Base-by-base conservation (phyloP, 2,113 vertebrate species). In the Cyanistes caeruleus region DNA sequence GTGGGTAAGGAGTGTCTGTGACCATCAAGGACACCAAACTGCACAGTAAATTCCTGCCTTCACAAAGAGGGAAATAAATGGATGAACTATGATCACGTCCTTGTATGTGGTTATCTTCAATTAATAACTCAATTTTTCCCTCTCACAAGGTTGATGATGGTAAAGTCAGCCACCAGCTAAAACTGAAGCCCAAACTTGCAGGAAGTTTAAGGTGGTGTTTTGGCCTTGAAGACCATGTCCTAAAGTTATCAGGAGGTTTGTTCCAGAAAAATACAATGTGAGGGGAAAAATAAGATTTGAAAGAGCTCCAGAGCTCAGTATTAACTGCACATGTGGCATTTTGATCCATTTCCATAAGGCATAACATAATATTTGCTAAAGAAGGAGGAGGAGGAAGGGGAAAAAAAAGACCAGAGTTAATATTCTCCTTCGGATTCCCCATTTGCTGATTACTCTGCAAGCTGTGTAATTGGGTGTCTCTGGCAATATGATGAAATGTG, bases 391-490 rank as follows among this genome's bases (percentile, higher is more conserved):
- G 90, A 92, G 52, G 87, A 88, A 92, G 62, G 62, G 46, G 56
- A 1, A 65, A 77, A 78, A 87, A 83, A 92, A 89, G 91, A 81
- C 93, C 85, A 92, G 83, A 58, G 96, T 88, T 96, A 96, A 97
- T 96, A 93, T 96, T 96, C 91, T 91, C 70, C 88, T 64, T 49
- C 4, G 23, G 93, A 96, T 92, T 83, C 90, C 91, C 95, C 82
- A 93, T 95, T 96, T 96, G 96, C 95, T 97, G 94, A 97, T 97
- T 95, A 93, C 94, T 96, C 89, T 89, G 96, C 94, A 96, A 95
- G 95, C 92, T 95, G 96, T 97, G 96, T 97, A 96, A 97, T 97
- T 96, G 95, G 95, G 90, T 96, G 94, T 96, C 94, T 95, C 96
- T 78, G 90, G 92, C 89, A 95, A 82, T 95, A 84, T 88, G 95